Base-by-base conservation (phyloP, 23 tunicate species). In the Diplosoma virens region DNA sequence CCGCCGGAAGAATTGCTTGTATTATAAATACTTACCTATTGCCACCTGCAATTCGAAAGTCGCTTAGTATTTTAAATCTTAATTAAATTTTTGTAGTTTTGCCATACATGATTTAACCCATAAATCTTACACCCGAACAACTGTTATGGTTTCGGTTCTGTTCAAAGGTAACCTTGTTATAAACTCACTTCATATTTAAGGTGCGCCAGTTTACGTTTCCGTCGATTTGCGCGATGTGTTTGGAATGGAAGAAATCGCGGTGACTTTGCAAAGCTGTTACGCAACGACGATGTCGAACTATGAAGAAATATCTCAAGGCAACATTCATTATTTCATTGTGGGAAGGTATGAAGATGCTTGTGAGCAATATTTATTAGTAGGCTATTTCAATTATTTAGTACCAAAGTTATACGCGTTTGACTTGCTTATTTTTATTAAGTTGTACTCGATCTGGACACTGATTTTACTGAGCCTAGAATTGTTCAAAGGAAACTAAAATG, bases 141-240 rank as follows among this genome's bases (percentile, higher is more conserved):
- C n/a, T n/a, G n/a, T n/a, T n/a, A n/a, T n/a, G n/a, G n/a, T 11
- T 46, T 46, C 52, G 16, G 52, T 46, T 46, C 16, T 46, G 52
- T 14, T 16, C 11, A 16, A 46, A 46, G 22, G n/a, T 28, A 2
- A 22, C 1, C 29, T 61, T 2, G 33, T 61, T 3, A 21, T 7
- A 28, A 3, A 61, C 68, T 22, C n/a, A n/a, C n/a, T n/a, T n/a
- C n/a, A 27, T 11, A 1, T 26, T 56, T 54, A 25, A 88, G 95
- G 95, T 31, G 73, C 67, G 1, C 88, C 88, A 24, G 68, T 88
- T 0, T 88, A 88, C 55, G 95, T 88, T 1, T 82, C 95, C 7
- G 95, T 88, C 23, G 77, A 88, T 24, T 63, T 82, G 73, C 27
- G n/a, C 17, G 83, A 88, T 32, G 58, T 69, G 1, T 88, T 88